Percentiles rank a stretch among this genome's conserved stretches.
Conservation (phyloP, 2,797 vertebrate species). For the Typhlichthys eigenmanni region DNA sequence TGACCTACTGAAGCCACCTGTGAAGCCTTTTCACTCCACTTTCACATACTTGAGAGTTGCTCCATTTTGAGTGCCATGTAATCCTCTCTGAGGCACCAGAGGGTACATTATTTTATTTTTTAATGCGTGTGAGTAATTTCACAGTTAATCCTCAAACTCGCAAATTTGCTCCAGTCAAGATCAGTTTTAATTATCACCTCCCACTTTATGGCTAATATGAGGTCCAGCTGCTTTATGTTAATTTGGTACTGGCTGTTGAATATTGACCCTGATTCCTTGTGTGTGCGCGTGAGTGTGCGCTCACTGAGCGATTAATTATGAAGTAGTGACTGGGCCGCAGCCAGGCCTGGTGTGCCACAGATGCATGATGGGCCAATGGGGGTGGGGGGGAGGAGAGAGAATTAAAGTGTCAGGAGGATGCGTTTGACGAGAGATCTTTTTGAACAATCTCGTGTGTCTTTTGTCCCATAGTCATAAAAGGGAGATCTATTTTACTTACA, state of each 20-base stretch:
- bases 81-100: slow-evolving; percentile 52
- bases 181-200: slow-evolving; percentile 77
- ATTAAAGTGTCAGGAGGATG: slow-evolving; percentile 7
- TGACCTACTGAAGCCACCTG: slow-evolving; percentile 58
- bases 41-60: slow-evolving; percentile 53
- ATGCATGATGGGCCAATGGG: slow-evolving; percentile 68
- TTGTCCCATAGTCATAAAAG: slow-evolving; percentile 58
- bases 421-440: slow-evolving; percentile 16
- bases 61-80: slow-evolving; percentile 57
- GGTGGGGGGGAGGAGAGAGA: neutral
- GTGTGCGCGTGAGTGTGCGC: slow-evolving; percentile 30
- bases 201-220: slow-evolving; percentile 67
- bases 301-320: slow-evolving; percentile 71
- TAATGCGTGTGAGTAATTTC: slow-evolving; percentile 60
- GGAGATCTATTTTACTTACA: slow-evolving; percentile 64
- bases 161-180: slow-evolving; percentile 65
- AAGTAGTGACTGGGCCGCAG: slow-evolving; percentile 53
- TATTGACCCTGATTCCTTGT: slow-evolving; percentile 24
- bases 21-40: slow-evolving; percentile 49
- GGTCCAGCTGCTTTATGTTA: slow-evolving; percentile 67
- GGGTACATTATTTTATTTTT: slow-evolving; percentile 66
- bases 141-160: slow-evolving; percentile 73
- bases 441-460: neutral
- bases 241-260: slow-evolving; percentile 44
- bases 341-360: slow-evolving; percentile 64